Conservation (phyloP, 2,797 vertebrate genomes). For the Sebastes reedi region DNA sequence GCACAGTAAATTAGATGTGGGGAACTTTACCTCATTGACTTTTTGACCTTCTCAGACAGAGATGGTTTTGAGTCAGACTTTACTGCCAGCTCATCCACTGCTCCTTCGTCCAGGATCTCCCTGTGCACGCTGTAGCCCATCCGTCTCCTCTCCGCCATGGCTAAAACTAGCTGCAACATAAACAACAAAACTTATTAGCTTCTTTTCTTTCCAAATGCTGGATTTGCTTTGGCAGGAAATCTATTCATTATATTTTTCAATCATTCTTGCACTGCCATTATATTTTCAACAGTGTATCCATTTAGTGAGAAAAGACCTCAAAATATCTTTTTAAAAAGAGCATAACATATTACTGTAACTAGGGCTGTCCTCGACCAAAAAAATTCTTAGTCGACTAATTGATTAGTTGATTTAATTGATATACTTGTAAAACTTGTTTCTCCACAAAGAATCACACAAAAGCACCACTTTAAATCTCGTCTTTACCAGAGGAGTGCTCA, state of each 20-base stretch:
- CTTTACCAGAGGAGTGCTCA: too few relatives aligned
- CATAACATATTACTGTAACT: not conserved
- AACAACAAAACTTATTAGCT: not conserved
- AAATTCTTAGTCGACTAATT: too few relatives aligned
- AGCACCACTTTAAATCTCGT: too few relatives aligned
- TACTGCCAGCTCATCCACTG: constrained; percentile 71
- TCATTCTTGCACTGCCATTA: not conserved
- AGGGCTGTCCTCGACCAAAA: too few relatives aligned
- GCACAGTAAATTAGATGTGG: not conserved
- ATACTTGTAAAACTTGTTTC: too few relatives aligned
- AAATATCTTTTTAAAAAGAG: not conserved
- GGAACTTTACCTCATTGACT: constrained; percentile 69
- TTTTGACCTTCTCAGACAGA: constrained; percentile 65
- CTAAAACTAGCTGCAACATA: not conserved
- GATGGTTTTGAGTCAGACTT: constrained; percentile 58
- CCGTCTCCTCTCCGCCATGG: constrained; percentile 56
- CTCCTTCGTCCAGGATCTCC: constrained; percentile 76
- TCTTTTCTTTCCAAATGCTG: not conserved
- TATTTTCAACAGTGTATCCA: not conserved
- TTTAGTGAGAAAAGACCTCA: not conserved
- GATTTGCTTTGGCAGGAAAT: not conserved
- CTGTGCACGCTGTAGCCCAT: constrained; percentile 69
- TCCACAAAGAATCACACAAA: too few relatives aligned
- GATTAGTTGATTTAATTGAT: too few relatives aligned
- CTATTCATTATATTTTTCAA: not conserved